Conservation (phyloP, 2,797 vertebrate species). For the Balearica regulorum region DNA sequence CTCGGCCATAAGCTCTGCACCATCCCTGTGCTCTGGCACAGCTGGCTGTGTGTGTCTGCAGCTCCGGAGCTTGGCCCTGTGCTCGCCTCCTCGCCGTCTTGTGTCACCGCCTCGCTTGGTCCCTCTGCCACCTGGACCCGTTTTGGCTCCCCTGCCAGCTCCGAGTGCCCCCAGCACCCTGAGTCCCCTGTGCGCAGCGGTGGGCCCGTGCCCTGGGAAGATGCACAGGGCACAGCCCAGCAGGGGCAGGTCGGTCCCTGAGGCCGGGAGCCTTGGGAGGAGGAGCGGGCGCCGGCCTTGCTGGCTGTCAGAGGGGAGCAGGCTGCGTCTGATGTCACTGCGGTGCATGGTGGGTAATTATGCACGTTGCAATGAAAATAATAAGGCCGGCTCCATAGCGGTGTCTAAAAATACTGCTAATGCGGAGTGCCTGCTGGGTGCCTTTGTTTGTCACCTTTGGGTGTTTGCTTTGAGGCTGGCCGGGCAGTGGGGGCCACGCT, state of each 20-base stretch:
- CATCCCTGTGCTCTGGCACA: not conserved
- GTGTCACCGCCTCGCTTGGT: fast-evolving
- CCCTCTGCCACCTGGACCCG: not conserved
- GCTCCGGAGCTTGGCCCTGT: not conserved
- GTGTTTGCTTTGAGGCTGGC: not conserved
- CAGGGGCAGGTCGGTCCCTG: not conserved
- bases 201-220: not conserved
- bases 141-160: not conserved
- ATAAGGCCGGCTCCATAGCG: slow-evolving; percentile 50
- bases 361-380: slow-evolving; percentile 62
- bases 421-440: slow-evolving; percentile 1
- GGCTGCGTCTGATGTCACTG: slow-evolving; percentile 55
- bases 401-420: slow-evolving; percentile 62
- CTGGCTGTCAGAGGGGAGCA: slow-evolving; percentile 14
- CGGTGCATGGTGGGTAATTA: slow-evolving; percentile 58
- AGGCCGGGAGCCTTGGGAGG: not conserved
- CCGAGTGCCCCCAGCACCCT: not conserved
- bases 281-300: not conserved
- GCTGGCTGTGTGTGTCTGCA: not conserved
- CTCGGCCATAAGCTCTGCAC: not conserved
- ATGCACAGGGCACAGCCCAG: not conserved
- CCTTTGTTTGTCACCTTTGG: slow-evolving; percentile 56
- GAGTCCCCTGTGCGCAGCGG: fast-evolving
- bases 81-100: not conserved
- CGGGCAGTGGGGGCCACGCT: fast-evolving